Evolutionary conservation across 2,888 invertebrate genomes (phyloP).

Genomic region (Galerucella nymphaeae): DNA sequence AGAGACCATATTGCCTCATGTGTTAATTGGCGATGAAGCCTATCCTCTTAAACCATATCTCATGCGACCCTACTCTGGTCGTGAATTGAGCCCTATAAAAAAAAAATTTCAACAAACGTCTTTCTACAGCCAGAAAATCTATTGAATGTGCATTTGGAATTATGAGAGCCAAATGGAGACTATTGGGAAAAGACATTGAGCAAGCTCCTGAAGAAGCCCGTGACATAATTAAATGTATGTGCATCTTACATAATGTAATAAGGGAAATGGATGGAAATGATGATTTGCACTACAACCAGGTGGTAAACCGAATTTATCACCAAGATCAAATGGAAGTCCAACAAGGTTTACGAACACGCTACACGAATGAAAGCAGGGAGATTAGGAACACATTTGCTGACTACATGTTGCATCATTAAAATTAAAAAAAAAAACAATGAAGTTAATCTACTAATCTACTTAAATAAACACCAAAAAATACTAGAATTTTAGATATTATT

Average conservation of each 20-base stretch:
- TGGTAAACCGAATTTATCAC: background rate
- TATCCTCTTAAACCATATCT: conserved; percentile 37
- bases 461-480: no score
- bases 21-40: conserved; percentile 38
- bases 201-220: background rate
- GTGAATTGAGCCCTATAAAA: conserved; percentile 20
- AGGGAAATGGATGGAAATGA: background rate
- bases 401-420: no score
- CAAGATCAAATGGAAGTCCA: no score
- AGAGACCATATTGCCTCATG: conserved; percentile 24
- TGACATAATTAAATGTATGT: conserved; percentile 15
- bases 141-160: conserved; percentile 41
- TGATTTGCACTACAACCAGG: conserved; percentile 1
- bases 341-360: no score
- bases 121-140: conserved; percentile 28
- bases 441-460: no score
- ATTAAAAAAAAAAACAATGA: no score
- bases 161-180: conserved; percentile 36
- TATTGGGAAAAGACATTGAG: conserved; percentile 35
- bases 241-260: conserved; percentile 10
- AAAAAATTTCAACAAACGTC: conserved; percentile 27
- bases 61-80: conserved; percentile 31
- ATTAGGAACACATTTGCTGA: no score
- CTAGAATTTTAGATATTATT: no score
- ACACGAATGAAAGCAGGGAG: no score